phyloP scores from a whole-genome alignment of 2,888 invertebrate genomes.

The Hypselothyrea guttata region DNA sequence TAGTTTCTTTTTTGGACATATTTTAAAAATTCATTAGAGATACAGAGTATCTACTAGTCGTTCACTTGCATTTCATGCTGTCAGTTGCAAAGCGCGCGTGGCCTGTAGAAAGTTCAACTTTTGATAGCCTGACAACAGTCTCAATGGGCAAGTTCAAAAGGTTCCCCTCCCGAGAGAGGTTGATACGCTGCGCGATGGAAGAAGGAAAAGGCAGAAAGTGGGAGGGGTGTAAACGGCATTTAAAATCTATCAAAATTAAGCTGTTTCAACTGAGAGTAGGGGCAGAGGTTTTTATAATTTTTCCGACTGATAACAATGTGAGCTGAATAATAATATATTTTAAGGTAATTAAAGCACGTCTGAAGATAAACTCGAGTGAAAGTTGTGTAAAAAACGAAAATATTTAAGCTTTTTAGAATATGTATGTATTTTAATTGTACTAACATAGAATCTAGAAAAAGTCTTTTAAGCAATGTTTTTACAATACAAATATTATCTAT shows the following conservation, averaged over 20 bases:
- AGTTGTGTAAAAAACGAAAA: neutral
- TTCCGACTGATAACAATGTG: neutral
- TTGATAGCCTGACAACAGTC: neutral
- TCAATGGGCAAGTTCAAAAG: conserved; percentile 28
- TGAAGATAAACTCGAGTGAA: conserved; percentile 13
- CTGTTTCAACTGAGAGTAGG: conserved; percentile 6
- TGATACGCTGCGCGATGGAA: neutral
- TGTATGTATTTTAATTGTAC: no score
- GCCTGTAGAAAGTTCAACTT: conserved; percentile 36
- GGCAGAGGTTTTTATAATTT: no score
- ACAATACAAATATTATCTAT: no score
- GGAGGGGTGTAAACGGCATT: conserved; percentile 12
- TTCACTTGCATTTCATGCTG: neutral
- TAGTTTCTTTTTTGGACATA: no score
- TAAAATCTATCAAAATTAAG: conserved; percentile 20
- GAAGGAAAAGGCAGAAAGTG: neutral
- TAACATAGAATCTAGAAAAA: no score
- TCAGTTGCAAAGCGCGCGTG: conserved; percentile 15
- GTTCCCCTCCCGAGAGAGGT: conserved; percentile 25
- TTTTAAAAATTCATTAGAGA: neutral
- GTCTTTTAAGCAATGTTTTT: no score
- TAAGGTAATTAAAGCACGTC: conserved; percentile 8
- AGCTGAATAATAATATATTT: conserved; percentile 11
- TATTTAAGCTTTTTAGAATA: no score
- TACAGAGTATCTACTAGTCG: neutral